A percentile compares a stretch with the other conserved stretches of the same genome.
phyloP scores from a whole-genome alignment of 2,113 vertebrate species.

The Acanthochromis polyacanthus region DNA sequence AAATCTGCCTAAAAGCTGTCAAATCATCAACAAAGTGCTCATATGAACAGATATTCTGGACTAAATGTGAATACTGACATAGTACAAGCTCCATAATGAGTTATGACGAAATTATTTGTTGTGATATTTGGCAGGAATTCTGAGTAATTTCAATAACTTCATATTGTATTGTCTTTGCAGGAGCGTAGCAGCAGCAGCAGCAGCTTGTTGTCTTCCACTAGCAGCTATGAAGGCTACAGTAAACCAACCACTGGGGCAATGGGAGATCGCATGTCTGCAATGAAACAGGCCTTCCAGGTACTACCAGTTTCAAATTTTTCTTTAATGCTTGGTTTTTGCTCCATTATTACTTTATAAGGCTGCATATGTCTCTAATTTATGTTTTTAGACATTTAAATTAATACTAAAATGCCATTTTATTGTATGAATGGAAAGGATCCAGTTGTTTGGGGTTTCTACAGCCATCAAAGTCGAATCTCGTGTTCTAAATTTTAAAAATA shows the following conservation, averaged over 20 bases:
- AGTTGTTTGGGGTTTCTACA: too few relatives aligned
- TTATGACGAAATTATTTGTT: too few relatives aligned
- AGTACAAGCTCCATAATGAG: too few relatives aligned
- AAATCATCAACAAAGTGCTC: background rate
- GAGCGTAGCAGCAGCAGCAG: slow-evolving; percentile 86
- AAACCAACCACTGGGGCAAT: slow-evolving; percentile 94
- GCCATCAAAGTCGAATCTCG: too few relatives aligned
- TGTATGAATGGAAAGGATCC: too few relatives aligned
- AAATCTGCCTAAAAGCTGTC: background rate
- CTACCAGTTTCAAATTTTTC: background rate
- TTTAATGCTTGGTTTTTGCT: background rate
- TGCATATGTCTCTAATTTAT: background rate
- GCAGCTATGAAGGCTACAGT: slow-evolving; percentile 91
- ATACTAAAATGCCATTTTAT: too few relatives aligned
- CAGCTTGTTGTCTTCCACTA: slow-evolving; percentile 80
- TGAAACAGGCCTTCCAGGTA: slow-evolving; percentile 99
- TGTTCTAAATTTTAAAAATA: too few relatives aligned
- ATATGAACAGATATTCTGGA: background rate
- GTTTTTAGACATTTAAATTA: too few relatives aligned
- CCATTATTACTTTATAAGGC: too few relatives aligned
- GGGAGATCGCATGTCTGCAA: slow-evolving; percentile 97
- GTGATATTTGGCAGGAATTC: background rate
- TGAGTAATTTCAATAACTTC: background rate
- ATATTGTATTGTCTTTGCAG: slow-evolving; percentile 71
- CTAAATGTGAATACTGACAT: background rate